phyloP scores from a whole-genome alignment of 2,888 invertebrate species.

The Apotomis betuletana region DNA sequence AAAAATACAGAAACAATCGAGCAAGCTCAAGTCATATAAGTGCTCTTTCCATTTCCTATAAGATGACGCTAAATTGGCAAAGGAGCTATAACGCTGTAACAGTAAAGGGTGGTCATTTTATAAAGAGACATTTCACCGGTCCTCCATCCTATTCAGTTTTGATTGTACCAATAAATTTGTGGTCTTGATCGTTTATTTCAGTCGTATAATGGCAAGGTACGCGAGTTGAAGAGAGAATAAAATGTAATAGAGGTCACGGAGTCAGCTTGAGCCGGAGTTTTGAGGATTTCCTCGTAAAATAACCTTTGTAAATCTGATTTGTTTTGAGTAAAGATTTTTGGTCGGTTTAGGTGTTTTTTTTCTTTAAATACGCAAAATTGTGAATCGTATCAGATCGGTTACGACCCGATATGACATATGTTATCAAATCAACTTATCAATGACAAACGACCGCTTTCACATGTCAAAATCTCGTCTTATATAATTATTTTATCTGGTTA shows the following conservation, averaged over 20 bases:
- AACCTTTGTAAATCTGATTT: not conserved
- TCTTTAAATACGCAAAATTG: no score
- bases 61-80: conserved; percentile 41
- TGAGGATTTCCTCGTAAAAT: not conserved
- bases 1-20: not conserved
- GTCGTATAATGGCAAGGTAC: conserved; percentile 27
- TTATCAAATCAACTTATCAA: no score
- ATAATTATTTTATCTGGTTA: no score
- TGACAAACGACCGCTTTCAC: no score
- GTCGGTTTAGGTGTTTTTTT: not conserved
- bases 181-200: conserved; percentile 34
- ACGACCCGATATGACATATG: no score
- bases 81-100: conserved; percentile 55
- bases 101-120: conserved; percentile 56
- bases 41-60: conserved; percentile 20
- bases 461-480: no score
- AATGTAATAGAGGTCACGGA: conserved; percentile 30
- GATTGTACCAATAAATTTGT: conserved; percentile 40
- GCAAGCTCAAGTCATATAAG: conserved; percentile 3
- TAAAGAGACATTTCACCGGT: conserved; percentile 46
- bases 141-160: conserved; percentile 34
- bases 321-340: not conserved
- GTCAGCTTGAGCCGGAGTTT: conserved; percentile 10
- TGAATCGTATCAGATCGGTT: no score
- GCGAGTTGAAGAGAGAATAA: conserved; percentile 15